These are phyloP conservation scores for Caenorhabditis imperialis DNA, from an alignment of 2,888 invertebrate genomes.

Conservation along the genomic window DNA sequence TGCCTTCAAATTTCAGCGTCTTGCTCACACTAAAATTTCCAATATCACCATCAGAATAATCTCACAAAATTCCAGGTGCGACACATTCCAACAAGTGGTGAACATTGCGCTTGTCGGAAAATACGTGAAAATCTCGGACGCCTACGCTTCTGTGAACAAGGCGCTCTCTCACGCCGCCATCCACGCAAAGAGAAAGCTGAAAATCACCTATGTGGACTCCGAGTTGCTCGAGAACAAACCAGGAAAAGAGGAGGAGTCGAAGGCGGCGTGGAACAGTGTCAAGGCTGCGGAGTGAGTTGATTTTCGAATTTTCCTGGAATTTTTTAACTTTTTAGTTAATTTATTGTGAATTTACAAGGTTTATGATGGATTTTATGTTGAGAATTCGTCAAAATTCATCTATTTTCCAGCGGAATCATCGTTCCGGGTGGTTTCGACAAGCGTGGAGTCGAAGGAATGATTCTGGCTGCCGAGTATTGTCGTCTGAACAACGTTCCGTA, in stretches of 20 bases:
- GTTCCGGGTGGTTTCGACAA: conserved; percentile 98
- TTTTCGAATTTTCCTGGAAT: conserved; percentile 39
- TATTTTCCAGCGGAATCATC: conserved; percentile 86
- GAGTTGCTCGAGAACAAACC: conserved; percentile 62
- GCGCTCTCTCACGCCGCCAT: conserved; percentile 93
- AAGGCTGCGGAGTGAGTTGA: conserved; percentile 74
- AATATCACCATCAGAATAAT: no score
- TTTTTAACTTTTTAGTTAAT: background rate
- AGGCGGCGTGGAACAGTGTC: conserved; percentile 64
- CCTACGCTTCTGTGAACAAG: conserved; percentile 87
- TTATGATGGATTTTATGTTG: no score
- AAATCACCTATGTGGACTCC: conserved; percentile 81
- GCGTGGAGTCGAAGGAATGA: conserved; percentile 95
- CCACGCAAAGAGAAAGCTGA: conserved; percentile 87
- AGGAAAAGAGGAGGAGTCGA: conserved; percentile 51
- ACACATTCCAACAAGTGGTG: conserved; percentile 80
- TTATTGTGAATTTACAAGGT: background rate
- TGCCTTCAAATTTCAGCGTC: no score
- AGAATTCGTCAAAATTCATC: background rate
- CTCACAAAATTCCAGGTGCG: conserved; percentile 52
- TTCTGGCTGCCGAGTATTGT: conserved; percentile 93
- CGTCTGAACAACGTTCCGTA: conserved; percentile 90
- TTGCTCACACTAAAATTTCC: no score
- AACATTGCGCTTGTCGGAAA: conserved; percentile 84
- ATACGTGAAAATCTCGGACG: conserved; percentile 89